Conservation (phyloP, 2,888 invertebrate species). For the Chesias legatella region DNA sequence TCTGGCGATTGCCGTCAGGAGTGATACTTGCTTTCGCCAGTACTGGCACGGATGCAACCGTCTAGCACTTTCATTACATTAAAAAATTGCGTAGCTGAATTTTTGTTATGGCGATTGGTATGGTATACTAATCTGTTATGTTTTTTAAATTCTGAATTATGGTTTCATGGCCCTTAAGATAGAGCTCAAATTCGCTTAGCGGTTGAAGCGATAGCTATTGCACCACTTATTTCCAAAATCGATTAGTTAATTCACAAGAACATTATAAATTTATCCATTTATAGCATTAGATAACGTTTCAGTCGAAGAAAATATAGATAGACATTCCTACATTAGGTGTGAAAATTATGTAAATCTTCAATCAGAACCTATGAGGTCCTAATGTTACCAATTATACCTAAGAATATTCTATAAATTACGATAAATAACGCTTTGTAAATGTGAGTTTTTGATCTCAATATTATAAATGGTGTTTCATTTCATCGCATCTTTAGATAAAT, state of each 20-base stretch:
- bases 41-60: slow-evolving; percentile 65
- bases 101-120: no score
- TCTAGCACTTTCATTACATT: slow-evolving; percentile 15
- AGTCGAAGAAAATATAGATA: slow-evolving; percentile 11
- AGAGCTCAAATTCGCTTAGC: no score
- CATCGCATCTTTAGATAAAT: slow-evolving; percentile 16
- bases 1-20: slow-evolving; percentile 72
- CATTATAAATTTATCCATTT: no score
- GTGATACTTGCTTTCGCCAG: slow-evolving; percentile 71
- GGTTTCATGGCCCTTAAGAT: no score
- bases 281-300: not conserved
- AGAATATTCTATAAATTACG: slow-evolving; percentile 19
- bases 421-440: slow-evolving; percentile 41
- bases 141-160: no score
- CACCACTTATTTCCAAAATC: no score
- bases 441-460: slow-evolving; percentile 62
- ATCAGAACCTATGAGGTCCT: slow-evolving; percentile 23
- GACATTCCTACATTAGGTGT: slow-evolving; percentile 13
- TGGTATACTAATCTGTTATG: no score
- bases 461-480: slow-evolving; percentile 22
- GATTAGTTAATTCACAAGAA: no score
- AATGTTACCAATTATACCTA: slow-evolving; percentile 27
- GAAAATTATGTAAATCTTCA: slow-evolving; percentile 13
- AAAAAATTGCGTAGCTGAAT: slow-evolving; percentile 14
- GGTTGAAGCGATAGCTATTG: no score